A percentile compares a stretch with the other conserved stretches of the same genome.
Conservation (phyloP, 1,140 invertebrate species). For the Thaumetopoea pityocampa region DNA sequence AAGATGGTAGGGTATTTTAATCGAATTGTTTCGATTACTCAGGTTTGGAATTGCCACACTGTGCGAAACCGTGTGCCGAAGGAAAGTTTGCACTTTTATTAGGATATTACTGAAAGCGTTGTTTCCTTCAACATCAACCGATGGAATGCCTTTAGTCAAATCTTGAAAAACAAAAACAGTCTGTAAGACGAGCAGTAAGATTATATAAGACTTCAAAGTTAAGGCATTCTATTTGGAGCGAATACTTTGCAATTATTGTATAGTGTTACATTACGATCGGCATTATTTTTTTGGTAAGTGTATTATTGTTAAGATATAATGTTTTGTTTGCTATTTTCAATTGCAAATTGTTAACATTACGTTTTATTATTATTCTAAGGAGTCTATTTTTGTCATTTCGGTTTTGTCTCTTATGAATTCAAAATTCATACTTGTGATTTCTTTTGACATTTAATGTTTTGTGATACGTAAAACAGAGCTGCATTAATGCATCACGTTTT, state of each 20-base stretch:
- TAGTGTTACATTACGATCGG: slow-evolving; percentile 35
- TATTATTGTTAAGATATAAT: slow-evolving; percentile 57
- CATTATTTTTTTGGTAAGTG: slow-evolving; percentile 45
- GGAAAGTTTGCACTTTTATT: slow-evolving; percentile 1
- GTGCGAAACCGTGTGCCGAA: slow-evolving; percentile 1
- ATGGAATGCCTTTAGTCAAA: slow-evolving; percentile 10
- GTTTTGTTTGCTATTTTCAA: slow-evolving; percentile 60
- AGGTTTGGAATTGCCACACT: not conserved
- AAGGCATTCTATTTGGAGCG: slow-evolving; percentile 14
- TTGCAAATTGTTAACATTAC: slow-evolving; percentile 66
- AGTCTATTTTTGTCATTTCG: slow-evolving; percentile 61
- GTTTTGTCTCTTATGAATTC: slow-evolving; percentile 65
- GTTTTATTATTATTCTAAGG: slow-evolving; percentile 52
- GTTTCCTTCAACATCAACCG: slow-evolving; percentile 7
- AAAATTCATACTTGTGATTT: slow-evolving; percentile 75
- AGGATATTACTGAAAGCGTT: slow-evolving; percentile 9
- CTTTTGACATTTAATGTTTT: slow-evolving; percentile 75
- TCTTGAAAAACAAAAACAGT: slow-evolving; percentile 6
- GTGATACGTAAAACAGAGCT: slow-evolving; percentile 68
- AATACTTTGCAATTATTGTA: slow-evolving; percentile 24
- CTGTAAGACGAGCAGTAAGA: slow-evolving; percentile 2
- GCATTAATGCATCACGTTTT: slow-evolving; percentile 68
- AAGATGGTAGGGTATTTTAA: slow-evolving; percentile 18
- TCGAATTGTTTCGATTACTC: slow-evolving; percentile 11
- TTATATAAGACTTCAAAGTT: slow-evolving; percentile 6